Percentiles rank a stretch among this genome's conserved stretches.
Conservation (phyloP, 2,888 invertebrate species). For the Plebejus melissa region DNA sequence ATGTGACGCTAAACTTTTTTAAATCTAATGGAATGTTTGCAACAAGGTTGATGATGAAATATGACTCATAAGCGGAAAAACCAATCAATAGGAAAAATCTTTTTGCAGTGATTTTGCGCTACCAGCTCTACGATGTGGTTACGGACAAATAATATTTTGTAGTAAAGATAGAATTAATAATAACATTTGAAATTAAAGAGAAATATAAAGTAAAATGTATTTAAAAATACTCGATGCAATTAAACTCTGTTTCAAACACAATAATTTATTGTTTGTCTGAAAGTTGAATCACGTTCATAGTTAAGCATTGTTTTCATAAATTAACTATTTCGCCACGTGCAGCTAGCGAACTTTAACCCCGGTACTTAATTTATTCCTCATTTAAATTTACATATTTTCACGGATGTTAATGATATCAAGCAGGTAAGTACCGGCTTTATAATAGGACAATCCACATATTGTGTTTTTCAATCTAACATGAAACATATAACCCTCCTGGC, state of each 20-base stretch:
- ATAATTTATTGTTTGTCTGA: not conserved
- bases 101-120: not conserved
- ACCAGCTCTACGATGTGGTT: not conserved
- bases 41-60: slow-evolving; percentile 7
- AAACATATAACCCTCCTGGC: not conserved
- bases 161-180: too few relatives aligned
- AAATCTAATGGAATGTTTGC: not conserved
- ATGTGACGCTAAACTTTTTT: not conserved
- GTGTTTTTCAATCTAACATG: not conserved
- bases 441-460: not conserved
- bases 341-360: slow-evolving; percentile 1
- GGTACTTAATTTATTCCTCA: slow-evolving; percentile 4
- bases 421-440: not conserved
- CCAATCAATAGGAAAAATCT: slow-evolving; percentile 5
- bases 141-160: not conserved
- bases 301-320: not conserved
- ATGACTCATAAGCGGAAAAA: slow-evolving; percentile 1
- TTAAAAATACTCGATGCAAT: not conserved
- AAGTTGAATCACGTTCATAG: not conserved
- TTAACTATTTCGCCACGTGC: slow-evolving; percentile 16
- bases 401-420: slow-evolving; percentile 5
- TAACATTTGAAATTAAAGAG: too few relatives aligned
- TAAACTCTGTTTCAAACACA: not conserved
- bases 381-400: slow-evolving; percentile 3
- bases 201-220: not conserved